Base-by-base conservation (phyloP, 1,140 invertebrate genomes). In the Bombus waltoni region DNA sequence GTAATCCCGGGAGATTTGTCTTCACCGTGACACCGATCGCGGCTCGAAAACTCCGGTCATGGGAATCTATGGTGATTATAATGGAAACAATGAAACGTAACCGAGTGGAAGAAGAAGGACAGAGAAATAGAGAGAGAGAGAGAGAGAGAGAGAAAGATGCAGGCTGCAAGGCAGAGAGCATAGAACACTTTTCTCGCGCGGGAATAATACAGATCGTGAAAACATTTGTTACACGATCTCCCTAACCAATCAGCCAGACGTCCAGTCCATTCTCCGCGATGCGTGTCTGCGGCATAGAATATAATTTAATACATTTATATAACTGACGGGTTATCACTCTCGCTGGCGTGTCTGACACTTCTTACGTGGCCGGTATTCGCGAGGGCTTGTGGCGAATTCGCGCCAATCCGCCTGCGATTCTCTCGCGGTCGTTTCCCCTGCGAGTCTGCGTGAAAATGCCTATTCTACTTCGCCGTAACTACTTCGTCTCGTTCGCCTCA, bases 221-320 rank as follows among this genome's bases (percentile, higher is more conserved):
- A 83, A 83, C 81, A 83, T 83, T 83, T 70, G 81, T 83, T 83
- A 83, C 81, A 83, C 65, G 81, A 83, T 83, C 74, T 78, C 35
- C 44, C 62, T 11, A 70, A 70, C 81, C 81, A 83, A 77, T 83
- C 81, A 78, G 74, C 81, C 81, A 83, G 74, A 77, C 81, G 81
- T 83, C 81, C 81, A 25, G 62, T 28, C 80, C 73, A 32, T 83
- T 83, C 81, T 57, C 81, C 62, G 62, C 62, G 81, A 83, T 83
- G 74, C 81, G 81, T 83, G 81, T 78, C 74, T 35, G 65, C 44
- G 44, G 38, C 44, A 44, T 70, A 57, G 81, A 83, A 83, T 83
- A 83, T 83, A 83, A 83, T 83, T 83, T 83, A 83, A 83, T 83
- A 83, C 81, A 83, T 83, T 83, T 83, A 83, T 83, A 78, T 78